These are phyloP conservation scores for Thunnus albacares DNA, from an alignment of 2,797 vertebrate genomes.

Conservation along the genomic window DNA sequence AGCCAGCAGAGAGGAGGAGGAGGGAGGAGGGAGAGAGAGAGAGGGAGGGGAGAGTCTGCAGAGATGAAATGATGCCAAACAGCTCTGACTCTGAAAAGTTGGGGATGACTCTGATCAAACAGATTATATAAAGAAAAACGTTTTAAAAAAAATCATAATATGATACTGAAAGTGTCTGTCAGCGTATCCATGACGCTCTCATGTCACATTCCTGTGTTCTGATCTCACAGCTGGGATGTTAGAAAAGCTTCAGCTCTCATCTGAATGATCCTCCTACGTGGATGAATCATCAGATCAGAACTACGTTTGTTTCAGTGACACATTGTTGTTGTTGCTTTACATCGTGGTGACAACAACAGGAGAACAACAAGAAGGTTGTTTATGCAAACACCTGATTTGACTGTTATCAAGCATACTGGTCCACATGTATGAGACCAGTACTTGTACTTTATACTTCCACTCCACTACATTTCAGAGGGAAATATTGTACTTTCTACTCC, in stretches of 20 bases:
- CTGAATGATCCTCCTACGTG: constrained; percentile 9
- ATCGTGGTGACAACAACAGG: no score
- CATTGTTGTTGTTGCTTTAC: no score
- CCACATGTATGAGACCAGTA: no score
- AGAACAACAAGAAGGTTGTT: no score
- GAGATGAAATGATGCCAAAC: constrained; percentile 62
- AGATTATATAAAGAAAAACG: neutral
- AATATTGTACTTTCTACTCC: no score
- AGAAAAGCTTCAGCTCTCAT: neutral
- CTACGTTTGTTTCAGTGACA: neutral
- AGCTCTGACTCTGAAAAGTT: constrained; percentile 45
- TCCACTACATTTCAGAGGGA: no score
- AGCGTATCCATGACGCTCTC: neutral
- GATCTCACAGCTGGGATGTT: neutral
- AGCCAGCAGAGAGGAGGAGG: neutral
- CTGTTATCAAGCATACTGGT: no score
- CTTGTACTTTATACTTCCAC: no score
- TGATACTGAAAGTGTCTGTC: no score
- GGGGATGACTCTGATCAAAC: neutral
- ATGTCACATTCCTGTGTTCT: neutral
- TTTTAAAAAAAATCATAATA: neutral
- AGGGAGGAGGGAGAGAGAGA: neutral
- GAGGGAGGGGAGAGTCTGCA: constrained; percentile 44
- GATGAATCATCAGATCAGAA: constrained; percentile 22
- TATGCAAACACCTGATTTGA: no score